Conservation (phyloP, 2,797 vertebrate species). For the Clarias pachynema region DNA sequence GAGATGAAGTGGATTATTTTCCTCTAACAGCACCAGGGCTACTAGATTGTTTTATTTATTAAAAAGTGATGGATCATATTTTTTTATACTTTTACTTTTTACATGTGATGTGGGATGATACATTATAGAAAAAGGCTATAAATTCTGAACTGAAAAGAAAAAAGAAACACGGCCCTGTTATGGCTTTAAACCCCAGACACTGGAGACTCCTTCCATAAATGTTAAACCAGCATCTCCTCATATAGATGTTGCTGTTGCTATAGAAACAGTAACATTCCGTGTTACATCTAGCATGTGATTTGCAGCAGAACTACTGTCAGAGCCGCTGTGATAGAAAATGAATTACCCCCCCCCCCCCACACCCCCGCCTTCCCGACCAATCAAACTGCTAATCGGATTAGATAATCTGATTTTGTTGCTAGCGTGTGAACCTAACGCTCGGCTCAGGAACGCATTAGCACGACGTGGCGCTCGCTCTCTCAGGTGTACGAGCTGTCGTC, state of each 20-base stretch:
- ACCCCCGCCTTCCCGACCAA: not conserved
- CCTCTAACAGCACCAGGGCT: not conserved
- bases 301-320: not conserved
- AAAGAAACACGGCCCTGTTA: not conserved
- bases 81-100: not conserved
- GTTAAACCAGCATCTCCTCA: not conserved
- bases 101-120: not conserved
- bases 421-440: too few relatives aligned
- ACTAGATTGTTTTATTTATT: not conserved
- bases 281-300: not conserved
- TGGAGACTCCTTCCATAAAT: not conserved
- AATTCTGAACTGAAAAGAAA: not conserved
- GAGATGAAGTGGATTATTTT: not conserved
- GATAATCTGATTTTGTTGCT: not conserved
- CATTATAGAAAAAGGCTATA: not conserved
- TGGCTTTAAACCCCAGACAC: not conserved
- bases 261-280: not conserved
- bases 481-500: too few relatives aligned
- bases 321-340: not conserved
- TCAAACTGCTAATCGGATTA: not conserved
- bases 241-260: not conserved
- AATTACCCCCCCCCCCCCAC: not conserved
- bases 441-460: not conserved
- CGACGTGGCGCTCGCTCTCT: not conserved
- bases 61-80: not conserved